Evolutionary conservation across 23 tunicate genomes (phyloP).

Genomic region (Botrylloides violaceus): DNA sequence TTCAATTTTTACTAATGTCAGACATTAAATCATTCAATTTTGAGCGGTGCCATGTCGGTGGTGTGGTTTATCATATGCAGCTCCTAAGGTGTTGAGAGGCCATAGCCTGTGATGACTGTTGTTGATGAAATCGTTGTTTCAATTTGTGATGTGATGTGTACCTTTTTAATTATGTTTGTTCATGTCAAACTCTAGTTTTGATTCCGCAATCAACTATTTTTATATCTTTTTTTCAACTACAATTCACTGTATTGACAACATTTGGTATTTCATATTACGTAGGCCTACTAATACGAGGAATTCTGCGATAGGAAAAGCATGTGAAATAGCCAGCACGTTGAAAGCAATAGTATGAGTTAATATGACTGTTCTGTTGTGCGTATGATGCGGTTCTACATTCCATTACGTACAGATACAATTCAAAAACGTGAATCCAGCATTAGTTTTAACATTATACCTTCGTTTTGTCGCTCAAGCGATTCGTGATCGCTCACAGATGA

Average conservation of each 20-base stretch:
- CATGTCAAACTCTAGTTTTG: constrained; percentile 1
- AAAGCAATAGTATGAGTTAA: no score
- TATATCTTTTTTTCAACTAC: constrained; percentile 8
- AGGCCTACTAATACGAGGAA: no score
- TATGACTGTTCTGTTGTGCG: no score
- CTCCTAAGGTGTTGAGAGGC: no score
- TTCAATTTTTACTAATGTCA: not conserved
- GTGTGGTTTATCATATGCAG: no score
- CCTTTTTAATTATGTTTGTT: not conserved
- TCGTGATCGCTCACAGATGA: constrained; percentile 2
- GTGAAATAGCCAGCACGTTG: no score
- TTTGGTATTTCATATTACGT: no score
- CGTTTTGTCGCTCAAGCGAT: not conserved
- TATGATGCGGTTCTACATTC: no score
- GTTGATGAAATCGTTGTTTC: not conserved
- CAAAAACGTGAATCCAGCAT: not conserved
- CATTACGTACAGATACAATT: constrained; percentile 2
- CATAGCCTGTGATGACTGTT: not conserved
- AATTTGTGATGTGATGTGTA: not conserved
- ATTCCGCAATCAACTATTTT: constrained; percentile 14
- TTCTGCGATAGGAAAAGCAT: no score
- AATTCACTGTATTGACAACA: not conserved
- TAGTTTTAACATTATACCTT: not conserved
- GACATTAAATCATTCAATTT: not conserved
- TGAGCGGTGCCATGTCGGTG: not conserved